Percentiles rank a stretch among this genome's conserved stretches.
These are phyloP conservation scores for Argya squamiceps DNA, from an alignment of 2,797 vertebrate species.

Conservation along the genomic window DNA sequence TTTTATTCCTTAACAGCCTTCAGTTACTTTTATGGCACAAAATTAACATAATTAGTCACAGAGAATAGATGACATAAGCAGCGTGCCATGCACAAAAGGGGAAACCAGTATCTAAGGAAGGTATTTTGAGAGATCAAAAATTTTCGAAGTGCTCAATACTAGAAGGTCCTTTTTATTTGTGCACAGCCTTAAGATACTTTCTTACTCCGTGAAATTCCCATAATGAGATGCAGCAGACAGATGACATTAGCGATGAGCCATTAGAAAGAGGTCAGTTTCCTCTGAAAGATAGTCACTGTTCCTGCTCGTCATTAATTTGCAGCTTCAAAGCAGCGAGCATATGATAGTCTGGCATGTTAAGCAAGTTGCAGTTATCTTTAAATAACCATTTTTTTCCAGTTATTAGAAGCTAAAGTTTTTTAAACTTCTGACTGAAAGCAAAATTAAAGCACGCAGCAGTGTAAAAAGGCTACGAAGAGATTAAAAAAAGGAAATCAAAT, in stretches of 20 bases:
- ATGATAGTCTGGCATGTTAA: constrained; percentile 92
- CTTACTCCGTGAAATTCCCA: constrained; percentile 90
- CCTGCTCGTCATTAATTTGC: constrained; percentile 96
- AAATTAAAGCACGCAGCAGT: constrained; percentile 81
- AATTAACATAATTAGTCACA: constrained; percentile 91
- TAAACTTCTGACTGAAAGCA: constrained; percentile 82
- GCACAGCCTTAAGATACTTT: constrained; percentile 97
- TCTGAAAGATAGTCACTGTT: constrained; percentile 94
- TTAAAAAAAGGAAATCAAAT: constrained; percentile 77
- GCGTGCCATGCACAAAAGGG: constrained; percentile 80
- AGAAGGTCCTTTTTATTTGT: constrained; percentile 98
- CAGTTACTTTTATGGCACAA: constrained; percentile 87
- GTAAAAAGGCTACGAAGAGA: constrained; percentile 71
- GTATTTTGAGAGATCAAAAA: constrained; percentile 95
- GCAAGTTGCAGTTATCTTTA: constrained; percentile 94
- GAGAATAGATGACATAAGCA: constrained; percentile 86
- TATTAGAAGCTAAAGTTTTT: constrained; percentile 89
- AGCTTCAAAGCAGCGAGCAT: constrained; percentile 93
- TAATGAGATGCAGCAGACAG: constrained; percentile 98
- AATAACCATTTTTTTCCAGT: constrained; percentile 88
- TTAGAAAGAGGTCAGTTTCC: constrained; percentile 97
- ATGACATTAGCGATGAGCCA: constrained; percentile 91
- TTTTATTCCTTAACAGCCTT: constrained; percentile 86
- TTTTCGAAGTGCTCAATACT: constrained; percentile 95
- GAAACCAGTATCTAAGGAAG: constrained; percentile 87